These are phyloP conservation scores for Trachythela sp. DNA, from an alignment of 64 coral and sea anemone species.

Conservation along the genomic window DNA sequence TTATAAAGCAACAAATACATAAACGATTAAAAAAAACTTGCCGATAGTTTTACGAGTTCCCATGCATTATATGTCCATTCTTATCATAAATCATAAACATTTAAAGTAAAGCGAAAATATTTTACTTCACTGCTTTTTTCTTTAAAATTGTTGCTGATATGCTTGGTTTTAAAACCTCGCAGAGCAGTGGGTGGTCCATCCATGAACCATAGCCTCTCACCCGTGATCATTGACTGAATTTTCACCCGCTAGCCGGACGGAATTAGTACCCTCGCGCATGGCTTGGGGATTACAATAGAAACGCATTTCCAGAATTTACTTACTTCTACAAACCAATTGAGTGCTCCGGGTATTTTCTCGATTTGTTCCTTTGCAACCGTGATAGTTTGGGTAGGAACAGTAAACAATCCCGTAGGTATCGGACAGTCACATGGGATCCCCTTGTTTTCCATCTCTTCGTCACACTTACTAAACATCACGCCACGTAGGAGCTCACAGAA, in stretches of 20 bases:
- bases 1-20: too few species aligned
- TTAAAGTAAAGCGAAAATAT: too few species aligned
- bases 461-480: constrained; percentile 52
- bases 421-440: constrained; percentile 59
- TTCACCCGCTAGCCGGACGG: not conserved
- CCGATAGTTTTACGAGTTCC: too few species aligned
- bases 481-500: constrained; percentile 41
- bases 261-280: not conserved
- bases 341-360: constrained; percentile 24
- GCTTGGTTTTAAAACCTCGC: too few species aligned
- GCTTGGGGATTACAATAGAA: not conserved
- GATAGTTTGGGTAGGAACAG: constrained; percentile 28
- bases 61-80: too few species aligned
- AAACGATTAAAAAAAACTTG: too few species aligned
- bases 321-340: constrained; percentile 37
- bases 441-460: constrained; percentile 48
- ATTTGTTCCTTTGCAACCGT: constrained; percentile 13
- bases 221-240: too few species aligned
- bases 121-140: too few species aligned
- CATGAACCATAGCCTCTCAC: too few species aligned
- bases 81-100: too few species aligned
- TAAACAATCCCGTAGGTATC: constrained; percentile 41
- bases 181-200: too few species aligned
- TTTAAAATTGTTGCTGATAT: too few species aligned
- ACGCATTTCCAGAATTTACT: not conserved